A percentile compares a stretch with the other conserved stretches of the same genome.
Conservation (phyloP, 2,888 invertebrate genomes). For the Drosophila ustulata region DNA sequence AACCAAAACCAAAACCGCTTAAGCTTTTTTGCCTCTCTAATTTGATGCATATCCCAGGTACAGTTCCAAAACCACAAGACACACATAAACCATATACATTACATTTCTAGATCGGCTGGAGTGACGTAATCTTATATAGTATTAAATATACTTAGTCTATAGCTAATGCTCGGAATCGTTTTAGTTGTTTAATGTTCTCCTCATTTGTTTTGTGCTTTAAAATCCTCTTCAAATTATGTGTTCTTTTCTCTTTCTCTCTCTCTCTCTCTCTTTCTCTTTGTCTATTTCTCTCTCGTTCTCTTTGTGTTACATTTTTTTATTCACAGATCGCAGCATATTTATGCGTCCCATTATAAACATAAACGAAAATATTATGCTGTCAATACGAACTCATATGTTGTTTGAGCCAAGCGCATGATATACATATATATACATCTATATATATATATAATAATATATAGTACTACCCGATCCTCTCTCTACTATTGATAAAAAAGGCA, state of each 20-base stretch:
- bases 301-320: conserved; percentile 62
- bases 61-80: conserved; percentile 37
- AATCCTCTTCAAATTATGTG: conserved; percentile 62
- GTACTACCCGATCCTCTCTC: conserved; percentile 11
- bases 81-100: neutral
- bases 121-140: conserved; percentile 5
- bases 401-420: conserved; percentile 62
- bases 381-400: conserved; percentile 81
- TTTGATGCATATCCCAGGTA: conserved; percentile 53
- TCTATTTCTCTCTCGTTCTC: conserved; percentile 46
- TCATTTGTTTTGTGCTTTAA: conserved; percentile 36
- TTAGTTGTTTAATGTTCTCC: conserved; percentile 28
- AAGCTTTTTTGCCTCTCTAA: conserved; percentile 33
- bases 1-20: neutral
- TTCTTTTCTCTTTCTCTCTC: conserved; percentile 57
- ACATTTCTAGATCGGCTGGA: conserved; percentile 20
- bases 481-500: conserved; percentile 4
- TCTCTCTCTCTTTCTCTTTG: conserved; percentile 36
- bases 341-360: conserved; percentile 80
- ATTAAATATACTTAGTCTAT: neutral
- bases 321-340: conserved; percentile 83
- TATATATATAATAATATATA: neutral
- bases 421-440: conserved; percentile 13
- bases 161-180: conserved; percentile 28
- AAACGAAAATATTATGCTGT: conserved; percentile 83